Evolutionary conservation across 2,113 vertebrate genomes (phyloP).

Genomic region (Grammatotria lemairii): DNA sequence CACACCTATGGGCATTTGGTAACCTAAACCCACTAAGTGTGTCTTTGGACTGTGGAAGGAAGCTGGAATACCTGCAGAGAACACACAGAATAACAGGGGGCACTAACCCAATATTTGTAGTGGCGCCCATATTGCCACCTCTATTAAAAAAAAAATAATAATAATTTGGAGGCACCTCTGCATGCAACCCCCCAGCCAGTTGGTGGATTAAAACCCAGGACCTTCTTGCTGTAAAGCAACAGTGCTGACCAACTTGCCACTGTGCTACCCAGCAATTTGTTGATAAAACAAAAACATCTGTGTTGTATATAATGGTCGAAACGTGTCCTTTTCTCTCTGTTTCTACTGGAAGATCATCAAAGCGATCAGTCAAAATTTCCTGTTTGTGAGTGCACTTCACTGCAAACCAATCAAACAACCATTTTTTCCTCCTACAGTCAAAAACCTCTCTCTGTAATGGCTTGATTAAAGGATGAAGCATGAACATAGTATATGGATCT

Average conservation of each 20-base stretch:
- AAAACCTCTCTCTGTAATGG: not conserved
- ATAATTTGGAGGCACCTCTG: not conserved
- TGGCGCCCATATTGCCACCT: not conserved
- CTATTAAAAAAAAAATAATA: rapidly evolving
- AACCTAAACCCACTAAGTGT: not conserved
- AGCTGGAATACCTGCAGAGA: not conserved
- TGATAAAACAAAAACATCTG: not conserved
- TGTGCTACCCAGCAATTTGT: not conserved
- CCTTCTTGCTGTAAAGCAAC: not conserved
- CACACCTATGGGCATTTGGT: rapidly evolving
- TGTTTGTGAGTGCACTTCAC: not conserved
- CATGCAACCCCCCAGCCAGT: not conserved
- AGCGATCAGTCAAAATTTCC: not conserved
- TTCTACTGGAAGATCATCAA: not conserved
- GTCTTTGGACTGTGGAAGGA: not conserved
- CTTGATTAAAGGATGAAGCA: not conserved
- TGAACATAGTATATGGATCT: not conserved
- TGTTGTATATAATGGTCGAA: not conserved
- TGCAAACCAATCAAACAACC: not conserved
- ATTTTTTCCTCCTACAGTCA: not conserved
- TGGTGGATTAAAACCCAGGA: not conserved
- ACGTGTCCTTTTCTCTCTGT: not conserved
- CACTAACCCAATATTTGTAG: not conserved
- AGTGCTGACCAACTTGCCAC: not conserved
- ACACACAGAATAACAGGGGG: not conserved